These are phyloP conservation scores for Drosophila nikananu DNA, from an alignment of 1,140 invertebrate genomes.

Conservation along the genomic window DNA sequence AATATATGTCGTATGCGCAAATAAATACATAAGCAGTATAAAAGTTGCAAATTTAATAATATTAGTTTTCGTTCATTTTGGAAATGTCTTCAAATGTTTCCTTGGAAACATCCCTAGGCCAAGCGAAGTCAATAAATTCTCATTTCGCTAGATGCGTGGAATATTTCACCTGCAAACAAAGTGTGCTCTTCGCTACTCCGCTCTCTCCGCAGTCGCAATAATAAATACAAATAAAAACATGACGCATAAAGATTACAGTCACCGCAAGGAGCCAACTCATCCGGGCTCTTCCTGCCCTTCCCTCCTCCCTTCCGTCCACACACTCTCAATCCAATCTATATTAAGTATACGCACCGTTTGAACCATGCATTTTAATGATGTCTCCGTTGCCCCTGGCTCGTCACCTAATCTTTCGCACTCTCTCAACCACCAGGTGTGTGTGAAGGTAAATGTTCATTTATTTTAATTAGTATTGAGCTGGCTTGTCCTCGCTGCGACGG, in stretches of 20 bases:
- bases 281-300: conserved; percentile 7
- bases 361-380: conserved; percentile 84
- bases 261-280: conserved; percentile 51
- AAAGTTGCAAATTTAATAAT: background rate
- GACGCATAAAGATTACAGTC: conserved; percentile 76
- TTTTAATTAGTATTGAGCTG: conserved; percentile 79
- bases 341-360: conserved; percentile 80
- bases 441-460: conserved; percentile 74
- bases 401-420: conserved; percentile 36
- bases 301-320: background rate
- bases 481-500: conserved; percentile 21
- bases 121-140: conserved; percentile 78
- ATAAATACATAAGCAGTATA: background rate
- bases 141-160: conserved; percentile 67
- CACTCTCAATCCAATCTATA: conserved; percentile 67
- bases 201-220: conserved; percentile 60
- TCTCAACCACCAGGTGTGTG: conserved; percentile 4
- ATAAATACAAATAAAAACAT: conserved; percentile 83
- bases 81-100: too few relatives aligned
- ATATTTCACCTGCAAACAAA: conserved; percentile 77
- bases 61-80: background rate
- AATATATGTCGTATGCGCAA: background rate
- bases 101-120: conserved; percentile 14
- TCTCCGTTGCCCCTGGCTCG: conserved; percentile 50
- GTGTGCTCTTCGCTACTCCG: conserved; percentile 27